Evolutionary conservation across 1,140 invertebrate species (phyloP), one percentile per base, ranked within the genome.

Genomic region (Uloborus diversus): DNA sequence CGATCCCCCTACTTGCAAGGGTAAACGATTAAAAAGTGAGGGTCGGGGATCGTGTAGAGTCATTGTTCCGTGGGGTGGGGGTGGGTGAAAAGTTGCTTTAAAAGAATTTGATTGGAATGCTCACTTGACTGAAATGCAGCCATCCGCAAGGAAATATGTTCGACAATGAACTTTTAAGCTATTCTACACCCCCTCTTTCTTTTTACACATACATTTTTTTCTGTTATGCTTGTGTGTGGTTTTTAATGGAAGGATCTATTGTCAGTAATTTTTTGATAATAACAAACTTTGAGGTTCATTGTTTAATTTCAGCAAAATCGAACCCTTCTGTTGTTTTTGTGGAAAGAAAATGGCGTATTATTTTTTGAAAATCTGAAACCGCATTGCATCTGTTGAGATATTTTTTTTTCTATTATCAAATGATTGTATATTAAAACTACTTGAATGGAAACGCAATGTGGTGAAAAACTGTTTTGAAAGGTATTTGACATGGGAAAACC

Each of bases 41-140:
- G 33, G 33, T 30, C 17, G 32, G 14, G 42, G 5, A 5, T 42
- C 4, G 64, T 30, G 42, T 23, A 28, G 7, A 66, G 25, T 28
- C 51, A 66, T 49, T 66, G 49, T n/a, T 5, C 68, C 25, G 20
- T 33, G 66, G 66, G 66, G 66, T 69, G n/a, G 27, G 32, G 30
- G 30, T 1, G 17, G 30, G 53, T 33, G 25, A 59, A 59, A n/a
- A 53, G 49, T 53, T 53, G 49, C n/a, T 51, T 68, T 68, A 28
- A 62, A 62, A 25, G 42, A 70, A 70, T 70, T 70, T 70, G 30
- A 56, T 9, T 56, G 51, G 68, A 70, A 70, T 57, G 49, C 51
- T 53, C n/a, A 70, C 30, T 70, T 35, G 25, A 51, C 51, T 57
- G 23, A 70, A 57, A 70, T 70, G 11, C 51, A 57, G 51, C 37